Base-by-base conservation (phyloP, 2,113 vertebrate species). In the Orientallactaga bullata region DNA sequence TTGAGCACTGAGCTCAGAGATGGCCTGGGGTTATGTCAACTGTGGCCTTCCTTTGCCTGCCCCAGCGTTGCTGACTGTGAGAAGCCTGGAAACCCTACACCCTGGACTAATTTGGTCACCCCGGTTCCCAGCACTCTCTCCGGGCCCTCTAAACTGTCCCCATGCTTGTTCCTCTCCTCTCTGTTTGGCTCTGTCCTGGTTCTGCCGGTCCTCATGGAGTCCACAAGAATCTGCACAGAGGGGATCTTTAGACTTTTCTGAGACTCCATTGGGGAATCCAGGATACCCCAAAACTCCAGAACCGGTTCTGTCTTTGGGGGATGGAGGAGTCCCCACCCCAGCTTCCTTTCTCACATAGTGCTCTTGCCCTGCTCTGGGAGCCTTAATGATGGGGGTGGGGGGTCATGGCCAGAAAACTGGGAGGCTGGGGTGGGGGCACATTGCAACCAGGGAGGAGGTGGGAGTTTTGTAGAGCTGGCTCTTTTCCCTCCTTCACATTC, bases 101-200 rank as follows among this genome's bases (percentile, higher is more conserved):
- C 84, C 81, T 82, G 89, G 69, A 91, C 95, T 93, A 61, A 95
- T 94, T 95, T 95, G 82, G 94, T 95, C 82, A 90, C 90, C 95
- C 85, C 47, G 3, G 10, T 88, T 93, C 69, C 72, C 89, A 80
- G 69, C 4, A 10, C 89, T 89, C 87, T 90, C 89, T 55, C 35
- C 32, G 37, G 17, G 37, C 81, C 68, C 65, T 85, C 85, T 87
- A 74, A 93, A 85, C 24, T 71, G 42, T 71, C 28, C 73, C 65
- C 58, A 32, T 84, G 88, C 74, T 47, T 58, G 1, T 28, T 60
- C 72, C 32, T 66, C 20, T 73, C 37, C 65, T 84, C 63, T 47
- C 16, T 83, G 90, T 71, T 61, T 35, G 1, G 28, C 76, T 47
- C 20, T 20, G 51, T 68, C 71, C 55, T 71, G 30, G 79, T 71